phyloP scores from a whole-genome alignment of 2,888 invertebrate species.

The Erebia palarica region DNA sequence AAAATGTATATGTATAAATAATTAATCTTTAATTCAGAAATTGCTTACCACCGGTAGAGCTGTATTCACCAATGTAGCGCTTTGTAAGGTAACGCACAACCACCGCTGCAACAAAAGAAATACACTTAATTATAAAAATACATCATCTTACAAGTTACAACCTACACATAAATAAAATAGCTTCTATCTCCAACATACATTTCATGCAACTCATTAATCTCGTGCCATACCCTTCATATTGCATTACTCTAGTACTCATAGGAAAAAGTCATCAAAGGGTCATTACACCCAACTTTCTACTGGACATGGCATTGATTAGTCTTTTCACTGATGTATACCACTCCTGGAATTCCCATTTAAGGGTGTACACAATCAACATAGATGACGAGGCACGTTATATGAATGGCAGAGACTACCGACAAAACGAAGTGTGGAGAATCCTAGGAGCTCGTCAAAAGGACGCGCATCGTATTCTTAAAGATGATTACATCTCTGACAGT shows the following conservation, averaged over 20 bases:
- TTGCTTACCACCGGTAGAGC: slow-evolving; percentile 88
- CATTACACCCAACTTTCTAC: slow-evolving; percentile 74
- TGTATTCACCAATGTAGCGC: slow-evolving; percentile 91
- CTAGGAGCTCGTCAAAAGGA: slow-evolving; percentile 66
- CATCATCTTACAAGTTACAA: slow-evolving; percentile 1
- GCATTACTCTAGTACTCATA: slow-evolving; percentile 35
- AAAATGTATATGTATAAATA: not conserved
- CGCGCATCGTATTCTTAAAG: slow-evolving; percentile 63
- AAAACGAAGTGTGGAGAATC: slow-evolving; percentile 72
- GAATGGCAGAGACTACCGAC: slow-evolving; percentile 68
- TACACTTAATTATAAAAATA: slow-evolving; percentile 42
- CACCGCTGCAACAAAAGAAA: slow-evolving; percentile 86
- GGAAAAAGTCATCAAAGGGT: slow-evolving; percentile 57
- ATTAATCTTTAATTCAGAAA: slow-evolving; percentile 19
- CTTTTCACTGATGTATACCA: slow-evolving; percentile 58
- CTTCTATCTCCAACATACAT: not conserved
- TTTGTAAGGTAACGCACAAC: slow-evolving; percentile 90
- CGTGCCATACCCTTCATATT: slow-evolving; percentile 18
- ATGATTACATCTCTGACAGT: slow-evolving; percentile 62
- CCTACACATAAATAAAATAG: slow-evolving; percentile 34
- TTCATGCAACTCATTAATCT: slow-evolving; percentile 21
- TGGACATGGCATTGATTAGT: slow-evolving; percentile 63
- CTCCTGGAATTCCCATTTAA: slow-evolving; percentile 68
- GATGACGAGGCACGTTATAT: slow-evolving; percentile 69
- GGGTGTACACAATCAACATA: slow-evolving; percentile 67